These are phyloP conservation scores for Heptranchias perlo DNA, from an alignment of 2,113 vertebrate species.

Conservation along the genomic window DNA sequence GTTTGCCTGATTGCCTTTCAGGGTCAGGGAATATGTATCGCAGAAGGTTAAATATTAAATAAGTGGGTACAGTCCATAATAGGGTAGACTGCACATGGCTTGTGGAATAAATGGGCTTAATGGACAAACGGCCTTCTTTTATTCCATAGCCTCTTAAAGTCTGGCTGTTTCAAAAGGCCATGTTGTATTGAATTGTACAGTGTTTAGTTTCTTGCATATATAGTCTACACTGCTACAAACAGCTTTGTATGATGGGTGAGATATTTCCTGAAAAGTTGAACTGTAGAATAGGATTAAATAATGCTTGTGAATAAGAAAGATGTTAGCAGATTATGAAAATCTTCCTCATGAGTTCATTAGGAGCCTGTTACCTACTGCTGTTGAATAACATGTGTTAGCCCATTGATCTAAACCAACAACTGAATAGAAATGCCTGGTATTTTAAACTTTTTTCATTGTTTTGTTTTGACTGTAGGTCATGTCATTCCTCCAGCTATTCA, in stretches of 20 bases:
- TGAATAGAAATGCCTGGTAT: constrained; percentile 3
- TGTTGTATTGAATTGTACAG: background rate
- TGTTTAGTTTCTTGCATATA: background rate
- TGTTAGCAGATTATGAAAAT: background rate
- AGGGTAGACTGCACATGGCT: background rate
- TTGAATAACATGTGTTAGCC: background rate
- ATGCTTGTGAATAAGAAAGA: background rate
- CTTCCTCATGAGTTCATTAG: background rate
- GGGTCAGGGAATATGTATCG: background rate
- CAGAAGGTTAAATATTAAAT: background rate
- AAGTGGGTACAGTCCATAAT: background rate
- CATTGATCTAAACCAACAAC: background rate
- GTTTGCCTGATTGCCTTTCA: background rate
- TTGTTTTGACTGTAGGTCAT: constrained; percentile 9
- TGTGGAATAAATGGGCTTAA: background rate
- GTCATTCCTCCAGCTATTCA: constrained; percentile 21
- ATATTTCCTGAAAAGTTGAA: background rate
- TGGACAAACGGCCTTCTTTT: background rate
- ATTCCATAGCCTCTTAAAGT: background rate
- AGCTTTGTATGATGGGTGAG: background rate
- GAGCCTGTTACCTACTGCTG: background rate
- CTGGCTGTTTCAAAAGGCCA: background rate
- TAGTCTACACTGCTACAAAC: background rate
- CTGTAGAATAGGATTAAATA: background rate
- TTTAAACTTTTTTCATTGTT: background rate